These are phyloP conservation scores for Formicarius rufipectus DNA, from an alignment of 2,113 vertebrate species.

Conservation along the genomic window DNA sequence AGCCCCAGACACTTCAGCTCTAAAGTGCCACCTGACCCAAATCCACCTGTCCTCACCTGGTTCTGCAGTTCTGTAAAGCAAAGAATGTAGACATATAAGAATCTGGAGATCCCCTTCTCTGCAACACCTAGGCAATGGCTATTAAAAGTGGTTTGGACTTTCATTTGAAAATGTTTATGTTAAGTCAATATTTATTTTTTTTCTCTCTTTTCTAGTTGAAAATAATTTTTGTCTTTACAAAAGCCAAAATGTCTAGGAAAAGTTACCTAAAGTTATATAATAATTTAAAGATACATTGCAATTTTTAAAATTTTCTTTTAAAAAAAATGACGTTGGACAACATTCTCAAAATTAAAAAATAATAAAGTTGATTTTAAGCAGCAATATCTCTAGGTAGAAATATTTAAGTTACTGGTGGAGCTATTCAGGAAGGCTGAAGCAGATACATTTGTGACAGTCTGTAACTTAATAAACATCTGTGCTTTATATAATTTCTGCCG, in stretches of 20 bases:
- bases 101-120: not conserved
- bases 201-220: not conserved
- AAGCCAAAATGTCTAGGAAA: not conserved
- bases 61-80: not conserved
- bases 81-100: not conserved
- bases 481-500: not conserved
- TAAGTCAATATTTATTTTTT: not conserved
- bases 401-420: not conserved
- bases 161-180: not conserved
- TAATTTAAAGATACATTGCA: not conserved
- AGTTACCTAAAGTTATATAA: not conserved
- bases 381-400: not conserved
- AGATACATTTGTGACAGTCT: not conserved
- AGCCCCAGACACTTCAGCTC: not conserved
- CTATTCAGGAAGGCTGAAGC: not conserved
- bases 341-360: not conserved
- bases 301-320: not conserved
- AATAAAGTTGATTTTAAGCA: not conserved
- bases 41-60: not conserved
- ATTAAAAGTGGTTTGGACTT: not conserved
- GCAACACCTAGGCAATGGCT: not conserved
- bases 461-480: not conserved
- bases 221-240: not conserved
- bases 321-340: rapidly evolving
- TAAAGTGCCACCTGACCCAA: not conserved